Evolutionary conservation across 2,888 invertebrate genomes (phyloP), one percentile per base, ranked within the genome.

Genomic region (Pilophorus perplexus): DNA sequence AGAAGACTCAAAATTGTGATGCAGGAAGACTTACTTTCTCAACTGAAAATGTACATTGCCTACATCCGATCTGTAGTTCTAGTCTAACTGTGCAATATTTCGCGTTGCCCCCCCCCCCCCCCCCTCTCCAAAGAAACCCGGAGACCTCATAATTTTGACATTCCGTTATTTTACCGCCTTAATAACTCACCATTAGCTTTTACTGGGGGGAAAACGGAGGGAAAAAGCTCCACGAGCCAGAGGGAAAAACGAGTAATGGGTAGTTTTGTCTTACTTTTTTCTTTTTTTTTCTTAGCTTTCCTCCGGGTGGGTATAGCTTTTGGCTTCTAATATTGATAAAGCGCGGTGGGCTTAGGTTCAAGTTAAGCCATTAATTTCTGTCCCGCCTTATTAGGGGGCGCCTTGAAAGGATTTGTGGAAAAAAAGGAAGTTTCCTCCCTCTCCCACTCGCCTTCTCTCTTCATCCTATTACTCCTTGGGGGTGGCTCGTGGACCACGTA

Each of bases 301-400:
- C 23, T 6, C 55, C 12, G 12, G 20, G 28, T 16, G 33, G 18
- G 12, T 52, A 52, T 52, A 52, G 3, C 18, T 25, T 28, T 27
- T 8, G 59, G 28, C 62, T 62, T 62, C 62, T 62, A 62, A 62
- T 62, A 62, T 62, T 62, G 62, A 62, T 62, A 62, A 62, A 62
- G 62, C 62, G 62, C 22, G 46, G 62, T 62, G 46, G 62, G 62
- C 48, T 62, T 62, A 62, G 62, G 62, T 46, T 46, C 62, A 62
- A 62, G 62, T 62, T 62, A 62, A 62, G 48, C 62, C 62, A 62
- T 62, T 62, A 62, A 62, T 62, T 62, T 62, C 62, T 62, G 62
- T 62, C 62, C 46, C 48, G 46, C 62, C 62, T 62, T 62, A 62
- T 62, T 62, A 62, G 33, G 62, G 62, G 62, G 62, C 18, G 62